Base-by-base conservation (phyloP, 2,797 vertebrate genomes). In the Acrocephalus scirpaceus region DNA sequence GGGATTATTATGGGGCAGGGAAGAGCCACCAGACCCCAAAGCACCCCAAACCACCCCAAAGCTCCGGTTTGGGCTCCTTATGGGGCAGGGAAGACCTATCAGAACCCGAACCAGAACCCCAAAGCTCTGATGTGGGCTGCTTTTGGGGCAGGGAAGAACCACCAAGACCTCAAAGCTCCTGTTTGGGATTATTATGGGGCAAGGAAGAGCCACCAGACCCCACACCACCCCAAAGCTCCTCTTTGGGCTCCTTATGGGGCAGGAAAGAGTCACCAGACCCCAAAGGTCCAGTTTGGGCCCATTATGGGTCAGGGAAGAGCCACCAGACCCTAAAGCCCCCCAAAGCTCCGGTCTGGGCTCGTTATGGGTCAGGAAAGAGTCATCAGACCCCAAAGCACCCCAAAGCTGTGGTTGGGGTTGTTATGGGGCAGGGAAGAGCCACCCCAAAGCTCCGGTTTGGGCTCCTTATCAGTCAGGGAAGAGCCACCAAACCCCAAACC, bases 301-400 rank as follows among this genome's bases (percentile, higher is more conserved):
- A 0, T 7, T 17, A 11, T 0, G 4, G 44, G 8, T 50, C 1
- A 3, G 32, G 56, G 51, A 40, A 38, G 22, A 5, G 40, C 7
- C 22, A 2, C 23, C 13, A 5, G 50, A 16, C n/a, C 5, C 4
- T 11, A 50, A 20, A 0, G 8, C n/a, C 14, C n/a, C 4, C 5
- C 11, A 36, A 12, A 0, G 16, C n/a, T 25, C 47, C 2, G 6
- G 5, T 29, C 5, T 13, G 17, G 58, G 44, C 38, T 34, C 1
- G 0, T 8, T 19, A 11, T 0, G 7, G 44, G 9, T 70, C 1
- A 3, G 19, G 51, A 42, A 40, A 34, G 48, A 6, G 42, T 5
- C 22, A 2, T 18, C 11, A 5, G 16, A 5, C 50, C 10, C 3
- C n/a, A 45, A 13, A 0, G 10, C 40, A 5, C 50, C 10, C 3